Evolutionary conservation across 1,140 invertebrate species (phyloP), one percentile per base, ranked within the genome.

Genomic region (Diachasma alloeum): DNA sequence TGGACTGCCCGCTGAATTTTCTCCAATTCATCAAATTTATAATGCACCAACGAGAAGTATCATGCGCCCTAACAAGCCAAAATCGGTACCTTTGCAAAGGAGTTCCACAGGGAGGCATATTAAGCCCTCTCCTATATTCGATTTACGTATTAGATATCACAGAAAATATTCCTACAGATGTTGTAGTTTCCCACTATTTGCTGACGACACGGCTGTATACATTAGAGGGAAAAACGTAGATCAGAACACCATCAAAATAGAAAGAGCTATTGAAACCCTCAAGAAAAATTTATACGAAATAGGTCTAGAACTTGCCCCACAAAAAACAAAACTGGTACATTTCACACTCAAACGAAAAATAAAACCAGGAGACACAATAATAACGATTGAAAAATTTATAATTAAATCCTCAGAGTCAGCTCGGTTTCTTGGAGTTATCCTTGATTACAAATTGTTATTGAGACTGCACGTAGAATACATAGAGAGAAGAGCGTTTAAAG

Each of bases 371-470:
- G 39, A 19, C 19, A 26, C 39, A 17, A 48, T 78, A 4, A 79
- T 76, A 36, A 75, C 80, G 0, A 24, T 76, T 39, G 63, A 73
- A 31, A 46, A 48, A 6, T 66, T 13, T 0, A 9, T 22, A 13
- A 59, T 83, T 2, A 72, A 66, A 63, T 0, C 73, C 0, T 74
- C 76, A 10, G 17, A 24, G 31, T 6, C 76, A 56, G 74, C 10
- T 0, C 79, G 79, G 19, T 82, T 82, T 69, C 24, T 81, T 26
- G 82, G 80, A 17, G 76, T 83, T 70, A 68, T 37, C 4, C 73
- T 83, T 17, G 77, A 81, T 66, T 10, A 74, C 1, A 72, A 77
- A 17, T 39, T 83, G 9, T 80, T 78, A 10, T 83, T 78, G 74
- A 11, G 73, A 15, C 13, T 4, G 4, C 80, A 81, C 75, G 78